Evolutionary conservation across 2,113 vertebrate genomes (phyloP).

Genomic region (human): GRCh38 chr3:171324501-171325000

Average conservation of each 20-base stretch:
- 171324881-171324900: no score
- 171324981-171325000: no score
- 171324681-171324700: neutral
- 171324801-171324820: neutral
- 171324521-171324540: constrained; percentile 3
- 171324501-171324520: neutral
- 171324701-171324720: neutral
- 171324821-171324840: no score
- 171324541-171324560: constrained; percentile 11
- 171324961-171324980: no score
- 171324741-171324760: neutral
- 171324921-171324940: no score
- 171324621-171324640: constrained; percentile 15
- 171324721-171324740: neutral
- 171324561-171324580: constrained; percentile 60
- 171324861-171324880: no score
- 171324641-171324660: neutral
- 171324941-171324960: no score
- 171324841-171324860: no score
- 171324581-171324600: constrained; percentile 35
- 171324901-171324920: no score
- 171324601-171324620: constrained; percentile 21
- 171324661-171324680: neutral
- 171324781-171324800: neutral
- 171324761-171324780: neutral